Percentiles rank a stretch among this genome's conserved stretches.
These are phyloP conservation scores for Neosilurus hyrtlii DNA, from an alignment of 2,797 vertebrate species.

Conservation along the genomic window DNA sequence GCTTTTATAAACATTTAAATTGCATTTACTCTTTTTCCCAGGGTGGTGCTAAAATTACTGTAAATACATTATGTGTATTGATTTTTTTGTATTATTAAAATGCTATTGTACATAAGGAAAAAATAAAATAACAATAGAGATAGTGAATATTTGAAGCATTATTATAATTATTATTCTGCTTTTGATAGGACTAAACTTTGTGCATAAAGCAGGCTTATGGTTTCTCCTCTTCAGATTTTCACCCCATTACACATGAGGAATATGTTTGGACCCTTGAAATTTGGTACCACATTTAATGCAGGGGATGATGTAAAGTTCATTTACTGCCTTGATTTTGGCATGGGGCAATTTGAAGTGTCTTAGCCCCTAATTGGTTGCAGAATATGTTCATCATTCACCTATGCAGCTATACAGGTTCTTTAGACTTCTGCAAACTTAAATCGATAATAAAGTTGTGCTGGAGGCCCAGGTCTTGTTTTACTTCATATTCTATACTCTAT, in stretches of 20 bases:
- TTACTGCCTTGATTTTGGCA: neutral
- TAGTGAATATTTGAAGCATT: neutral
- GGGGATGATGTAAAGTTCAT: neutral
- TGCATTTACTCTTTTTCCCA: neutral
- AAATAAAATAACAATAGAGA: neutral
- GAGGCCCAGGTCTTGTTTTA: constrained; percentile 72
- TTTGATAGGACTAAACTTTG: neutral
- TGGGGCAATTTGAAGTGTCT: neutral
- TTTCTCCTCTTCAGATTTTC: neutral
- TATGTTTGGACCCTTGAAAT: neutral
- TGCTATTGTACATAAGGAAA: neutral
- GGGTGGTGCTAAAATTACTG: neutral
- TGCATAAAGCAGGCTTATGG: neutral
- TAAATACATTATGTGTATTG: neutral
- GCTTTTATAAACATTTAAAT: constrained; percentile 15
- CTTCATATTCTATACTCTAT: constrained; percentile 51
- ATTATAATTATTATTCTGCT: neutral
- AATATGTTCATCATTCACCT: neutral
- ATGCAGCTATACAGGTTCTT: neutral
- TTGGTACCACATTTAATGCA: neutral
- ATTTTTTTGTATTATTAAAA: neutral
- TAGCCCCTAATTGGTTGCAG: neutral
- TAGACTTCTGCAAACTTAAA: constrained; percentile 32
- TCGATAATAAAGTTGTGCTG: constrained; percentile 68
- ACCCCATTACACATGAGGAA: neutral